These are phyloP conservation scores for Merluccius polli DNA, from an alignment of 2,797 vertebrate species.

Conservation along the genomic window DNA sequence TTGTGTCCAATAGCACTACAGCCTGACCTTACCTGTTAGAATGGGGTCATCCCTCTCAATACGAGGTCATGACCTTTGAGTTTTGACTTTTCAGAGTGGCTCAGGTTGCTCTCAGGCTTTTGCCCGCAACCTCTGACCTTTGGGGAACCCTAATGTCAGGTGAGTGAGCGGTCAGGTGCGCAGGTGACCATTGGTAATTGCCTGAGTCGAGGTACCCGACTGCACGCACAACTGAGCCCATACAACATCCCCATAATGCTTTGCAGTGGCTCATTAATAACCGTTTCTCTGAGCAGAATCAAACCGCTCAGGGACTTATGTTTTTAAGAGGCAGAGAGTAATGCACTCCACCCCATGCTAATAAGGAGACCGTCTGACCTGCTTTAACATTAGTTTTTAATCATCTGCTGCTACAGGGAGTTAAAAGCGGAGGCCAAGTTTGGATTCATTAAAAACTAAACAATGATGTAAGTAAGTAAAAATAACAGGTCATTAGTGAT, in stretches of 20 bases:
- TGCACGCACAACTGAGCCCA: not conserved
- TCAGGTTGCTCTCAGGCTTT: slow-evolving; percentile 13
- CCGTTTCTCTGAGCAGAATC: slow-evolving; percentile 1
- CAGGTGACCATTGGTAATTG: slow-evolving; percentile 10
- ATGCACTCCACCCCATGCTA: too few species aligned
- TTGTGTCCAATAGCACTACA: slow-evolving; percentile 4
- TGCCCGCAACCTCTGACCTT: slow-evolving; percentile 2
- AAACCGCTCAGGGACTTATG: not conserved
- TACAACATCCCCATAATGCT: not conserved
- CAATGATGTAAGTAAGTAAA: too few species aligned
- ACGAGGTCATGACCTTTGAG: slow-evolving; percentile 1
- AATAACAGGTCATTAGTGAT: too few species aligned
- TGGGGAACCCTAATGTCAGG: slow-evolving; percentile 18
- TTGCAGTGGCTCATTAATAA: not conserved
- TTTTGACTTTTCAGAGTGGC: slow-evolving; percentile 4
- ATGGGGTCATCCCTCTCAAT: not conserved
- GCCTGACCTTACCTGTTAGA: slow-evolving; percentile 3
- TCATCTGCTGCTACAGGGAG: too few species aligned
- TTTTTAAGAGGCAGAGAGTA: not conserved
- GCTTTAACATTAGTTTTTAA: too few species aligned
- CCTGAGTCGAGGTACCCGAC: slow-evolving; percentile 2
- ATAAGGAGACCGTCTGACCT: too few species aligned
- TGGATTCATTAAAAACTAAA: too few species aligned
- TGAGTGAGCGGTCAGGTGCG: slow-evolving; percentile 14
- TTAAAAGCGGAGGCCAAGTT: too few species aligned